Evolutionary conservation across 2,113 vertebrate species (phyloP).

Genomic region (Corvus moneduloides): DNA sequence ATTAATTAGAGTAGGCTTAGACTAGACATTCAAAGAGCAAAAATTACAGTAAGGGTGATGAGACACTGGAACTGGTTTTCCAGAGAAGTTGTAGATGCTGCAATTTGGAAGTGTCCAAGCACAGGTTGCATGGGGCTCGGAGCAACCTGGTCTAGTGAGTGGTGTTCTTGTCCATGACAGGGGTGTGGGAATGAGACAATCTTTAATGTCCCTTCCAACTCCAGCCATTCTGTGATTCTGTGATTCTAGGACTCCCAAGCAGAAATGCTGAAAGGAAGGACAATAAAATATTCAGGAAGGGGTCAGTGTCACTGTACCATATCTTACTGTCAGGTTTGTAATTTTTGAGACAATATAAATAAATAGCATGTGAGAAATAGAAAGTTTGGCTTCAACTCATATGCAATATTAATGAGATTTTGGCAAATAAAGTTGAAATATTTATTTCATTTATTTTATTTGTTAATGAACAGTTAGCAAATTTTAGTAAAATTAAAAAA

Average conservation of each 20-base stretch:
- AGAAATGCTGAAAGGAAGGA: background rate
- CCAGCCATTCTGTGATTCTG: background rate
- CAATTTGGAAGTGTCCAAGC: background rate
- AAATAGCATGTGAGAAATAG: background rate
- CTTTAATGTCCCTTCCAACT: background rate
- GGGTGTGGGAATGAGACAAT: background rate
- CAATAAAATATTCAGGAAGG: background rate
- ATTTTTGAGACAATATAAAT: background rate
- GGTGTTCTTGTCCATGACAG: too few species aligned
- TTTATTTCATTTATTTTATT: background rate
- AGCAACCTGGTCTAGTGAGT: background rate
- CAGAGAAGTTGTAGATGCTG: background rate
- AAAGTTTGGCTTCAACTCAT: background rate
- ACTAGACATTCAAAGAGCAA: background rate
- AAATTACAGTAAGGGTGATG: background rate
- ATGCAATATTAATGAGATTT: background rate
- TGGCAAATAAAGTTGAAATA: background rate
- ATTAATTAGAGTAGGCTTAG: background rate
- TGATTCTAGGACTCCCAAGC: background rate
- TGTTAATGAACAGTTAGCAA: background rate
- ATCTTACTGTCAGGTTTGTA: background rate
- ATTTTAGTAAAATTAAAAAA: background rate
- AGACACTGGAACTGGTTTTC: background rate
- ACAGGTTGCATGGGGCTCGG: background rate
- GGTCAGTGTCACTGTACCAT: background rate